A percentile compares a stretch with the other conserved stretches of the same genome.
phyloP scores from a whole-genome alignment of 2,113 vertebrate genomes.

The Misgurnus anguillicaudatus region DNA sequence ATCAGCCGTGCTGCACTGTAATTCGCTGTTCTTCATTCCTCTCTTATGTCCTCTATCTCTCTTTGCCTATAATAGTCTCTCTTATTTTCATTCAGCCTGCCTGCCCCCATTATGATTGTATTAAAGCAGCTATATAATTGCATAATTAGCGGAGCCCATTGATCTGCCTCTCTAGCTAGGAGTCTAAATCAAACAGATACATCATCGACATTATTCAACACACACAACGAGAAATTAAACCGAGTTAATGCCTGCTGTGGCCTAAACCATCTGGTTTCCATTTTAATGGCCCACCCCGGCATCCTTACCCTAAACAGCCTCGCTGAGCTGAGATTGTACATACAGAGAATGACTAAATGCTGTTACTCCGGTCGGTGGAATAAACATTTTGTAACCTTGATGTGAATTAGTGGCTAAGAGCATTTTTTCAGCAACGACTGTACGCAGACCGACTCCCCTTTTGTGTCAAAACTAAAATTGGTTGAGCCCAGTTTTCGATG shows the following conservation, averaged over 20 bases:
- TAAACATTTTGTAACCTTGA: slow-evolving; percentile 49
- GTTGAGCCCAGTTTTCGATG: too few species aligned
- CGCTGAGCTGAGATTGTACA: not conserved
- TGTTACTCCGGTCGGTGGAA: slow-evolving; percentile 27
- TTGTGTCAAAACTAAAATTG: slow-evolving; percentile 22
- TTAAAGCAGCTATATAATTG: slow-evolving; percentile 44
- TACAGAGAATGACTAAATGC: slow-evolving; percentile 20
- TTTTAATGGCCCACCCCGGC: slow-evolving; percentile 31
- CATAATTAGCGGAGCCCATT: slow-evolving; percentile 40
- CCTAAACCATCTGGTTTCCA: slow-evolving; percentile 41
- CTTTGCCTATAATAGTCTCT: slow-evolving; percentile 28
- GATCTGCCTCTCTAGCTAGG: slow-evolving; percentile 31
- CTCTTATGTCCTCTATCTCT: slow-evolving; percentile 22
- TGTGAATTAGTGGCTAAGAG: slow-evolving; percentile 3
- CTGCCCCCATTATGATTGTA: slow-evolving; percentile 33
- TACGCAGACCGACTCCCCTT: slow-evolving; percentile 24
- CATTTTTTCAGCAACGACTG: not conserved
- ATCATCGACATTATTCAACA: slow-evolving; percentile 41
- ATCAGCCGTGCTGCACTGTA: not conserved
- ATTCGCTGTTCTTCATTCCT: not conserved
- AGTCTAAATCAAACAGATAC: slow-evolving; percentile 39
- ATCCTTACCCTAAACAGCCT: not conserved
- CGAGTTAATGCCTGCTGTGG: slow-evolving; percentile 15
- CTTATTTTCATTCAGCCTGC: slow-evolving; percentile 32
- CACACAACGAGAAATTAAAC: slow-evolving; percentile 40